phyloP scores from a whole-genome alignment of 2,797 vertebrate genomes.

The Oreonectes daqikongensis region DNA sequence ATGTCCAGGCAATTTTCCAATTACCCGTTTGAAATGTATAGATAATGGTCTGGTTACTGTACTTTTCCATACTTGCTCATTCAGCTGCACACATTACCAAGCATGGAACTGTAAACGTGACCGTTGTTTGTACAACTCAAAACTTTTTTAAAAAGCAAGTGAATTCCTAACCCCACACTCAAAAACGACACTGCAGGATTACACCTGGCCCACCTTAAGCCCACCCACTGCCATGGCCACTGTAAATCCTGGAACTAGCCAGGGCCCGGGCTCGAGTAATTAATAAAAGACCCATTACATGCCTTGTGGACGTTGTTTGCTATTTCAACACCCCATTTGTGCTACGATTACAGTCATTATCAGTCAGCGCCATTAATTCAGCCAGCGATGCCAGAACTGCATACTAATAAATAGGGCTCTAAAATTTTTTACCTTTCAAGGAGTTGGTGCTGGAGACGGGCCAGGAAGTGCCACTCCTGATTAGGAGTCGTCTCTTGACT shows the following conservation, averaged over 20 bases:
- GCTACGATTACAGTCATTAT: conserved; percentile 88
- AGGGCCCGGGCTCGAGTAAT: conserved; percentile 77
- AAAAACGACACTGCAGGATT: conserved; percentile 49
- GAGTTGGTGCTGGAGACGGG: conserved; percentile 80
- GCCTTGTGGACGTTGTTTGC: conserved; percentile 87
- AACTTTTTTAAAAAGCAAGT: not conserved
- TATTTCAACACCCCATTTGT: conserved; percentile 90
- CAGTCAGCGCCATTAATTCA: conserved; percentile 87
- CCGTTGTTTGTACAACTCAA: conserved; percentile 3
- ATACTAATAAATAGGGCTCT: conserved; percentile 87
- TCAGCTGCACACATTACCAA: not conserved
- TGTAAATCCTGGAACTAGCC: conserved; percentile 80
- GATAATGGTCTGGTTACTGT: no score
- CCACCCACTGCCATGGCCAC: conserved; percentile 73
- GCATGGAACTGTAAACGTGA: not conserved
- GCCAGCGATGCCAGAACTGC: conserved; percentile 81
- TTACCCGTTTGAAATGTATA: not conserved
- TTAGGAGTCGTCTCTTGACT: conserved; percentile 82
- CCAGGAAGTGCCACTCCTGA: conserved; percentile 83
- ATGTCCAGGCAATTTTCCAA: not conserved
- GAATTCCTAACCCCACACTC: not conserved
- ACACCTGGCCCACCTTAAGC: conserved; percentile 69
- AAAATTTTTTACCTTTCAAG: conserved; percentile 83
- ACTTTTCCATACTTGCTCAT: not conserved
- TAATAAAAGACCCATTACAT: conserved; percentile 88